phyloP scores from a whole-genome alignment of 2,797 vertebrate genomes.

The Orientallactaga sibirica region DNA sequence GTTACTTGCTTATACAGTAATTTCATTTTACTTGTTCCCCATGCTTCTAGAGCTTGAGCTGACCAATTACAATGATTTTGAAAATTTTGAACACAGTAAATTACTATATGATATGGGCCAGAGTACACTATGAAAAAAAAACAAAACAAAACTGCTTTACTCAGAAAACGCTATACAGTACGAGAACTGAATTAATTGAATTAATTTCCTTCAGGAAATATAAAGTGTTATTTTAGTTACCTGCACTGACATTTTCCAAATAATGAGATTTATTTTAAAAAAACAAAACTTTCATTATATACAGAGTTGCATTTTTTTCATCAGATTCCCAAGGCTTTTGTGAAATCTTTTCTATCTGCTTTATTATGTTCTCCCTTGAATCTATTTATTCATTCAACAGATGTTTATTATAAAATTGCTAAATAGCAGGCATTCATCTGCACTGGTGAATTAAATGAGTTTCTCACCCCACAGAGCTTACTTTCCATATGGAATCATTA shows the following conservation, averaged over 20 bases:
- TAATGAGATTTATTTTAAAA: background rate
- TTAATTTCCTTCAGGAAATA: background rate
- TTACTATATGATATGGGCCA: background rate
- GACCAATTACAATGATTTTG: background rate
- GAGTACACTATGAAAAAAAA: background rate
- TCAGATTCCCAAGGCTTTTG: background rate
- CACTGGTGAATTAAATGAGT: background rate
- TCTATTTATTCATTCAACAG: background rate
- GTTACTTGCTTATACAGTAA: background rate
- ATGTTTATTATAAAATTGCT: slow-evolving; percentile 10
- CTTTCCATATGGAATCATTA: background rate
- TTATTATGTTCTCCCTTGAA: background rate
- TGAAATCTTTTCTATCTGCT: background rate
- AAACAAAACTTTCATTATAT: background rate
- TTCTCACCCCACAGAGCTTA: background rate
- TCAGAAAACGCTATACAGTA: background rate
- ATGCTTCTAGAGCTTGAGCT: background rate
- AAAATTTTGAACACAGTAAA: slow-evolving; percentile 18
- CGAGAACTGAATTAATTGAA: background rate
- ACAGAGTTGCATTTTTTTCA: background rate
- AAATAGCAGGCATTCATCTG: background rate
- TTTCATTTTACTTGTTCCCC: slow-evolving; percentile 23
- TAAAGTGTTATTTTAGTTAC: background rate
- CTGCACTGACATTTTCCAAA: background rate
- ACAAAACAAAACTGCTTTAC: background rate